Percentiles rank a stretch among this genome's conserved stretches.
These are phyloP conservation scores for Stenotaenia linearis DNA, from an alignment of 2,888 invertebrate genomes.

Conservation along the genomic window DNA sequence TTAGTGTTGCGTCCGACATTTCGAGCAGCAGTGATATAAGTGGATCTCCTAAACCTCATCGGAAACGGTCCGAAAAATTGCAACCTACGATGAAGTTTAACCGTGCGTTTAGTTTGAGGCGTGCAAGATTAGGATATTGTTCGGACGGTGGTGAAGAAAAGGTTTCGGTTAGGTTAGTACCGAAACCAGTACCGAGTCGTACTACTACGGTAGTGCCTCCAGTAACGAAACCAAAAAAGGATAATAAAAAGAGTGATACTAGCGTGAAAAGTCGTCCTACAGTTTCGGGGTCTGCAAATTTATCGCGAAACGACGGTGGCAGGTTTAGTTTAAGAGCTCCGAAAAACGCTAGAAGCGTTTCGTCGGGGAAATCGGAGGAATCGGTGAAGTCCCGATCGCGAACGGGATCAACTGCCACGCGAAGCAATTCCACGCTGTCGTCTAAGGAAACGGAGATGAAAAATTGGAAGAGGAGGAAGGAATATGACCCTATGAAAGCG, in stretches of 20 bases:
- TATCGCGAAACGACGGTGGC: constrained; percentile 59
- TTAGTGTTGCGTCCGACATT: constrained; percentile 41
- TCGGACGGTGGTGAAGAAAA: constrained; percentile 33
- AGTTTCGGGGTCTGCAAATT: constrained; percentile 39
- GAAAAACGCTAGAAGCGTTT: constrained; percentile 43
- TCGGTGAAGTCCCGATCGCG: constrained; percentile 33
- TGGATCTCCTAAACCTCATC: constrained; percentile 42
- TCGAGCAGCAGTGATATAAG: constrained; percentile 51
- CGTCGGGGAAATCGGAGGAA: constrained; percentile 38
- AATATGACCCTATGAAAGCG: constrained; percentile 91
- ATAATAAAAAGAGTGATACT: neutral
- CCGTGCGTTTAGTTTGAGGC: constrained; percentile 61
- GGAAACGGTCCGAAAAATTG: constrained; percentile 45
- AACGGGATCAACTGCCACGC: constrained; percentile 37
- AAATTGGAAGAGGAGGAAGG: constrained; percentile 92
- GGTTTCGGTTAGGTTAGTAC: too few relatives aligned
- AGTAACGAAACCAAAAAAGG: constrained; percentile 36
- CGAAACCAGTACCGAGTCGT: neutral
- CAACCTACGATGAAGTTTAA: constrained; percentile 60
- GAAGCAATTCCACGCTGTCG: constrained; percentile 64
- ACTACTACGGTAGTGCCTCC: constrained; percentile 35
- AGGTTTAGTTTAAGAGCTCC: constrained; percentile 58
- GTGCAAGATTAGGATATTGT: constrained; percentile 54
- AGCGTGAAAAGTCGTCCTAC: constrained; percentile 23
- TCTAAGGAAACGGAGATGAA: constrained; percentile 79